These are phyloP conservation scores for Drosophila guanche DNA, from an alignment of 1,140 invertebrate species.

Conservation along the genomic window DNA sequence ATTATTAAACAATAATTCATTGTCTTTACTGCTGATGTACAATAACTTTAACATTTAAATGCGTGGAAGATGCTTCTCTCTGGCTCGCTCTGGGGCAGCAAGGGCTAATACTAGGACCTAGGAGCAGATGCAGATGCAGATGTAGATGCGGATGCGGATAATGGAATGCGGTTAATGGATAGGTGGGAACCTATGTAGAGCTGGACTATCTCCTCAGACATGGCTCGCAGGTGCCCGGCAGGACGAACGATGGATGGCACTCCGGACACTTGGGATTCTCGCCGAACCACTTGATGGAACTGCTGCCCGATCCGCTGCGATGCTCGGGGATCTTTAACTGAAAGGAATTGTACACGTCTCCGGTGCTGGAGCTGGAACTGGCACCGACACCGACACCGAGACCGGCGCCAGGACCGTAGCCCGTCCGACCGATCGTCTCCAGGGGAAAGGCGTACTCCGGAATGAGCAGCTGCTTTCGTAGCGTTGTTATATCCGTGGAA, in stretches of 20 bases:
- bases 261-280: constrained; percentile 86
- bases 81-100: constrained; percentile 3
- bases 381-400: not conserved
- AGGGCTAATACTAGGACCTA: constrained; percentile 37
- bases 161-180: constrained; percentile 52
- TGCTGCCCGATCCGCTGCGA: constrained; percentile 50
- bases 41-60: constrained; percentile 79
- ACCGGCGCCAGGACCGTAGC: constrained; percentile 82
- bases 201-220: constrained; percentile 83
- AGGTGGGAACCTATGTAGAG: constrained; percentile 34
- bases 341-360: constrained; percentile 85
- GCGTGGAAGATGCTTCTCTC: constrained; percentile 61
- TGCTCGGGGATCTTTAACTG: constrained; percentile 85
- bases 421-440: constrained; percentile 84
- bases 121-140: constrained; percentile 23
- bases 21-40: constrained; percentile 64
- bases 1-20: constrained; percentile 24
- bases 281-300: constrained; percentile 84
- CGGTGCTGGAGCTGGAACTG: constrained; percentile 46
- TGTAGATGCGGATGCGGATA: constrained; percentile 26
- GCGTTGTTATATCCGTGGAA: constrained; percentile 67
- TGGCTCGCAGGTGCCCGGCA: constrained; percentile 86
- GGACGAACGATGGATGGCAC: constrained; percentile 86
- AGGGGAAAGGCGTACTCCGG: constrained; percentile 86
- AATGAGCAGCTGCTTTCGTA: constrained; percentile 82